Evolutionary conservation across 1,140 invertebrate species (phyloP).

Genomic region (Apis cerana): DNA sequence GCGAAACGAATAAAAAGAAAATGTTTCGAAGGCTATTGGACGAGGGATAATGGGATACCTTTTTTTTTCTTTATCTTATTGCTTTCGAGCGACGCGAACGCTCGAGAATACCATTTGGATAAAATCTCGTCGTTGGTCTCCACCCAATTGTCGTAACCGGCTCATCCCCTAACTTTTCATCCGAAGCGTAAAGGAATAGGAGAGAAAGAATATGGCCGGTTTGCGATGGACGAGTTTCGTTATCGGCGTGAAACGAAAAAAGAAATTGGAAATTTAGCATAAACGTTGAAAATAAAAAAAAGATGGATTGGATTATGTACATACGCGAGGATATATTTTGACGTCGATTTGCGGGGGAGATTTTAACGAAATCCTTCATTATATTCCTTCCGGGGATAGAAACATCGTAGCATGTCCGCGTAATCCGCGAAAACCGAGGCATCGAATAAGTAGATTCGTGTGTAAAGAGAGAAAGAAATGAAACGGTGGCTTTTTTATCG

Average conservation of each 20-base stretch:
- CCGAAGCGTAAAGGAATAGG: constrained; percentile 41
- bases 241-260: not conserved
- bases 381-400: not conserved
- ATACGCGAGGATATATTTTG: constrained; percentile 13
- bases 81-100: constrained; percentile 17
- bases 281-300: not conserved
- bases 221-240: not conserved
- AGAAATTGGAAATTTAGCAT: not conserved
- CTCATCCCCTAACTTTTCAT: constrained; percentile 10
- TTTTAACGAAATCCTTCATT: constrained; percentile 24
- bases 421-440: constrained; percentile 3
- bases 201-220: not conserved
- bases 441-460: not conserved
- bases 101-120: constrained; percentile 76
- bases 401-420: not conserved
- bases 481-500: not conserved
- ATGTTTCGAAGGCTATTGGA: too few relatives aligned
- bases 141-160: constrained; percentile 22
- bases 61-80: not conserved
- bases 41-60: too few relatives aligned
- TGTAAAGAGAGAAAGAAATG: not conserved
- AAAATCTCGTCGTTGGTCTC: constrained; percentile 72
- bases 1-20: too few relatives aligned
- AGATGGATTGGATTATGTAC: not conserved
- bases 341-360: constrained; percentile 22